Conservation (phyloP, 2,797 vertebrate species). For the Ptychobarbus kaznakovi region DNA sequence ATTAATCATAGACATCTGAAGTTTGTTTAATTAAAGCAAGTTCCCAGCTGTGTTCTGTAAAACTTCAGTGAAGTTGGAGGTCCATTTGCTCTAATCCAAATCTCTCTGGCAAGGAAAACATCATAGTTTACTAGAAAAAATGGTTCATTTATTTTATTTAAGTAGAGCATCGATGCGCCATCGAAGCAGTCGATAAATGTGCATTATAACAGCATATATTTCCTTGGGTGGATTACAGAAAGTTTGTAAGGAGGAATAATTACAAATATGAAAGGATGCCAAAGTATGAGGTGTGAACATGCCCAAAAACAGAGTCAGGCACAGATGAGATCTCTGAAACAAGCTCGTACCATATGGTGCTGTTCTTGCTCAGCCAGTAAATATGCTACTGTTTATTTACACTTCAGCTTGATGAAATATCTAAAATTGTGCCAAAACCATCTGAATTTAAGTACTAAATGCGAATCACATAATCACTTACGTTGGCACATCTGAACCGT, state of each 20-base stretch:
- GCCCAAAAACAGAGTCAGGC: not conserved
- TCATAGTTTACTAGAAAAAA: not conserved
- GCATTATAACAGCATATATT: not conserved
- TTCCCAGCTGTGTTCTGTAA: not conserved
- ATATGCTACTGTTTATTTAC: not conserved
- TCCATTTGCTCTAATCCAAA: not conserved
- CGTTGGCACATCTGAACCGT: not conserved
- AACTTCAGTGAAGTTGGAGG: not conserved
- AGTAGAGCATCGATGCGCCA: not conserved
- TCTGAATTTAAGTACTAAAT: not conserved
- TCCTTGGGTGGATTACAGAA: not conserved
- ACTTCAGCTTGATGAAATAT: not conserved
- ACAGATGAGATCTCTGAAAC: not conserved
- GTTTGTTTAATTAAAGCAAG: not conserved
- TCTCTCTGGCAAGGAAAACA: not conserved
- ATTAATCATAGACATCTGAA: not conserved
- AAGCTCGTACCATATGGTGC: not conserved
- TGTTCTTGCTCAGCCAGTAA: not conserved
- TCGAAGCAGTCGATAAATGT: not conserved
- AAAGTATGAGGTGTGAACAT: not conserved
- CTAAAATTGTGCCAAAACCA: not conserved
- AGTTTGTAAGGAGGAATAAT: not conserved
- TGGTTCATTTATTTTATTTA: not conserved
- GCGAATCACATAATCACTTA: not conserved
- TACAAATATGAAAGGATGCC: not conserved